Evolutionary conservation across 2,113 vertebrate genomes (phyloP).

Genomic region (Menidia beryllina): DNA sequence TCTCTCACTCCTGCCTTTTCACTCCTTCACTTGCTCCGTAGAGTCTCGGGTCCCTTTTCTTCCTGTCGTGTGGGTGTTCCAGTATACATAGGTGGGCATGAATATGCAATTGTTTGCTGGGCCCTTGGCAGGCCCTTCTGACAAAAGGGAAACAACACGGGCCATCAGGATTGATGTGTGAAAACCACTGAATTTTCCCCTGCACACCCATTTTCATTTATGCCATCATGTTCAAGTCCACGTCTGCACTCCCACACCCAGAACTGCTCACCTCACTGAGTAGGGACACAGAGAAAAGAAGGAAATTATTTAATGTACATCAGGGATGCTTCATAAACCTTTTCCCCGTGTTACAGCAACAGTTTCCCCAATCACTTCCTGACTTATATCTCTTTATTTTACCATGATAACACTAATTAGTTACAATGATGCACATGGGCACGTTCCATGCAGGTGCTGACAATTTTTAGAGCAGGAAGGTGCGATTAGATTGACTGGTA

Average conservation of each 20-base stretch:
- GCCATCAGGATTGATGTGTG: conserved; percentile 49
- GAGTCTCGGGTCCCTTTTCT: conserved; percentile 9
- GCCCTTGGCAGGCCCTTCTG: conserved; percentile 27
- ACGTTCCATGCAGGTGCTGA: conserved; percentile 56
- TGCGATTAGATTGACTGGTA: conserved; percentile 42
- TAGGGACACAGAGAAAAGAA: conserved; percentile 64
- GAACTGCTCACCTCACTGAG: conserved; percentile 51
- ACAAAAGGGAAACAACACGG: conserved; percentile 49
- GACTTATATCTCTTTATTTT: conserved; percentile 72
- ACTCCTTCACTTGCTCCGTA: conserved; percentile 31
- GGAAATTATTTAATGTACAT: conserved; percentile 72
- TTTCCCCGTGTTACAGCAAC: conserved; percentile 54
- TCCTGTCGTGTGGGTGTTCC: conserved; percentile 8
- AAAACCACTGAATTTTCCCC: conserved; percentile 37
- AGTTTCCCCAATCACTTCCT: conserved; percentile 69
- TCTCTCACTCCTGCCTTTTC: conserved; percentile 27
- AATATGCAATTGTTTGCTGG: conserved; percentile 10
- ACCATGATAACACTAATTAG: conserved; percentile 73
- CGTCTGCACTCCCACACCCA: conserved; percentile 7
- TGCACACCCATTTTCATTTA: conserved; percentile 45
- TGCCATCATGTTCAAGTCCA: conserved; percentile 48
- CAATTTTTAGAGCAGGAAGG: conserved; percentile 34
- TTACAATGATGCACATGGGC: conserved; percentile 77
- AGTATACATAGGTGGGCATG: conserved; percentile 4
- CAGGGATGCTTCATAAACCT: conserved; percentile 74